Percentiles rank a stretch among this genome's conserved stretches.
phyloP scores from a whole-genome alignment of 2,888 invertebrate species.

The Apeira syringaria region DNA sequence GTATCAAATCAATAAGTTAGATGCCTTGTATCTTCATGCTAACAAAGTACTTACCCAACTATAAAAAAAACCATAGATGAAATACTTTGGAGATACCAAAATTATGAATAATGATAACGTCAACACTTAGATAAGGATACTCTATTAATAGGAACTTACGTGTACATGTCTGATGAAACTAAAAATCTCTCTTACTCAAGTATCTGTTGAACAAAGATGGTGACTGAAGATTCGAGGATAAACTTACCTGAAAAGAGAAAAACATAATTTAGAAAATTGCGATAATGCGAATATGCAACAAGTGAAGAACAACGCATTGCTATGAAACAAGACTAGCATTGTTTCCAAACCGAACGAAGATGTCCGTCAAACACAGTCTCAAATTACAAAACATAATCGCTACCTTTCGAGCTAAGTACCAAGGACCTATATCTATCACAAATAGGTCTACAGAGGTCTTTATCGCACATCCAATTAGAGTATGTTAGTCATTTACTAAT shows the following conservation, averaged over 20 bases:
- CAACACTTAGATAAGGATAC: slow-evolving; percentile 19
- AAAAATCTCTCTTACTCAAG: slow-evolving; percentile 35
- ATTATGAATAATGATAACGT: slow-evolving; percentile 24
- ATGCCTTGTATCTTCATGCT: not conserved
- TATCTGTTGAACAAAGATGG: slow-evolving; percentile 3
- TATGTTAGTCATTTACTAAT: too few relatives aligned
- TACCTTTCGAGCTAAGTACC: slow-evolving; percentile 2
- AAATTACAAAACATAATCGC: slow-evolving; percentile 56
- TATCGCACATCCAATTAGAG: too few relatives aligned
- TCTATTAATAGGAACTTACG: slow-evolving; percentile 1
- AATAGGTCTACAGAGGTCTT: not conserved
- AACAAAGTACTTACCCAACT: not conserved
- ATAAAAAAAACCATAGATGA: slow-evolving; percentile 12
- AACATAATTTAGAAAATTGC: slow-evolving; percentile 6
- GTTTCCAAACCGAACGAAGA: slow-evolving; percentile 53
- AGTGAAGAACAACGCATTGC: slow-evolving; percentile 31
- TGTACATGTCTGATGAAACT: not conserved
- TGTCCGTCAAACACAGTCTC: slow-evolving; percentile 63
- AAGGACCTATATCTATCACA: not conserved
- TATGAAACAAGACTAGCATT: slow-evolving; percentile 44
- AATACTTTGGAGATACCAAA: slow-evolving; percentile 17
- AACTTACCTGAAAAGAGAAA: slow-evolving; percentile 55
- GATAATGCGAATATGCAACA: slow-evolving; percentile 11
- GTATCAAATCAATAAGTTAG: not conserved
- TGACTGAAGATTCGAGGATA: slow-evolving; percentile 6